phyloP scores from a whole-genome alignment of 2,113 vertebrate species.

The Perca flavescens region DNA sequence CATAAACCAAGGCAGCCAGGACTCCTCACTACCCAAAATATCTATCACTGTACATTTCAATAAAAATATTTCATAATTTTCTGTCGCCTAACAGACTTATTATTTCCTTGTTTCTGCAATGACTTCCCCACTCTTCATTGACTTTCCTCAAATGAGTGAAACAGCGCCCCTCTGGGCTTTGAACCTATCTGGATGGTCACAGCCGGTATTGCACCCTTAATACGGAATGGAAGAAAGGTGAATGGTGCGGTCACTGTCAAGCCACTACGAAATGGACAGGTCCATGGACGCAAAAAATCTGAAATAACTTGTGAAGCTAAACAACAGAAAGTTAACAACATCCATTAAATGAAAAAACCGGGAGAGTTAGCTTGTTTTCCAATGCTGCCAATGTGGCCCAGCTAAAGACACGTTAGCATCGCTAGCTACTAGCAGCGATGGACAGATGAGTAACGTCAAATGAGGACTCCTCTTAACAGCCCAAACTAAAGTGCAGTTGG shows the following conservation, averaged over 20 bases:
- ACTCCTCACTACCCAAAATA: not conserved
- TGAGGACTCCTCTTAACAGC: not conserved
- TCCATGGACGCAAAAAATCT: not conserved
- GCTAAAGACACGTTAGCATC: not conserved
- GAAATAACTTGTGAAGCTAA: not conserved
- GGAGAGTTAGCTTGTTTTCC: not conserved
- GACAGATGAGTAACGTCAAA: not conserved
- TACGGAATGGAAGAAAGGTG: not conserved
- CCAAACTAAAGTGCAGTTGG: not conserved
- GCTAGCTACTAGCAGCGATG: too few relatives aligned
- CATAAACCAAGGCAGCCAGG: not conserved
- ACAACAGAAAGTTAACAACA: not conserved
- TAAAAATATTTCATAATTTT: not conserved
- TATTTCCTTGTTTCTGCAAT: not conserved
- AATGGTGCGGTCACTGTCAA: not conserved
- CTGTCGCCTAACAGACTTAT: not conserved
- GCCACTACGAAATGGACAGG: not conserved
- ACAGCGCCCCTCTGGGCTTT: not conserved
- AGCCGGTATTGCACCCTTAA: not conserved
- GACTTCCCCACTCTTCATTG: not conserved
- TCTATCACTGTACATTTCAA: not conserved
- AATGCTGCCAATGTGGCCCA: not conserved
- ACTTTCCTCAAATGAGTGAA: not conserved
- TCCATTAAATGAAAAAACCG: not conserved
- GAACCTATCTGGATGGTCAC: not conserved